phyloP scores from a whole-genome alignment of 2,113 vertebrate species.

The Poeciliopsis prolifica region DNA sequence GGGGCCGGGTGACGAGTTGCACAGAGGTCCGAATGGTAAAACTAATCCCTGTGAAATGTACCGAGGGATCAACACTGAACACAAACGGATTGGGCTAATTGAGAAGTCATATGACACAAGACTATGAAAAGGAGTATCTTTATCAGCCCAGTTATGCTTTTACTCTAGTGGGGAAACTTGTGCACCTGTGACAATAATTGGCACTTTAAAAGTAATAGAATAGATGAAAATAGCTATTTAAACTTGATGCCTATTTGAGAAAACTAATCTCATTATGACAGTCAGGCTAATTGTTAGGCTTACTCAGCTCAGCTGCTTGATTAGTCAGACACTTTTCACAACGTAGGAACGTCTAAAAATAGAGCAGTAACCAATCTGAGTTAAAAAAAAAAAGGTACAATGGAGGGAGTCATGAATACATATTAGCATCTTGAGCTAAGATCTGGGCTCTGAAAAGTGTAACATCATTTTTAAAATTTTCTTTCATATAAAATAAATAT shows the following conservation, averaged over 20 bases:
- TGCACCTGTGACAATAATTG: neutral
- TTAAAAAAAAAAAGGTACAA: neutral
- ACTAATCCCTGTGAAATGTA: slow-evolving; percentile 65
- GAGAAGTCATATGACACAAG: slow-evolving; percentile 50
- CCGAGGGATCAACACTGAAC: slow-evolving; percentile 45
- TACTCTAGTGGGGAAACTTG: neutral
- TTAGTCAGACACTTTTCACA: neutral
- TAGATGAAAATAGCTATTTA: neutral
- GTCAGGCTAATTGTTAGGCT: neutral
- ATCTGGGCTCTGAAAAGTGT: neutral
- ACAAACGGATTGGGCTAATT: slow-evolving; percentile 46
- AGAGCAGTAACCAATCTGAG: neutral
- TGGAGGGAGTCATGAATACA: neutral
- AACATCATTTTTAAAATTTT: neutral
- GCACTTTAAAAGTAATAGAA: neutral
- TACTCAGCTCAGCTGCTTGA: neutral
- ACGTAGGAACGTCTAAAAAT: neutral
- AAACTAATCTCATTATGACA: neutral
- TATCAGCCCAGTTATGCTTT: neutral
- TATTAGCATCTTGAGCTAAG: slow-evolving; percentile 1
- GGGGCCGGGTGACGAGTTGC: slow-evolving; percentile 23
- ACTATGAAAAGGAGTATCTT: slow-evolving; percentile 1
- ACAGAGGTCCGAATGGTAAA: slow-evolving; percentile 25
- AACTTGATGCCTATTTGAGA: no score
- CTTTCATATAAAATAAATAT: no score